Evolutionary conservation across 1,140 invertebrate genomes (phyloP).

Genomic region (Apocrypta bakeri): DNA sequence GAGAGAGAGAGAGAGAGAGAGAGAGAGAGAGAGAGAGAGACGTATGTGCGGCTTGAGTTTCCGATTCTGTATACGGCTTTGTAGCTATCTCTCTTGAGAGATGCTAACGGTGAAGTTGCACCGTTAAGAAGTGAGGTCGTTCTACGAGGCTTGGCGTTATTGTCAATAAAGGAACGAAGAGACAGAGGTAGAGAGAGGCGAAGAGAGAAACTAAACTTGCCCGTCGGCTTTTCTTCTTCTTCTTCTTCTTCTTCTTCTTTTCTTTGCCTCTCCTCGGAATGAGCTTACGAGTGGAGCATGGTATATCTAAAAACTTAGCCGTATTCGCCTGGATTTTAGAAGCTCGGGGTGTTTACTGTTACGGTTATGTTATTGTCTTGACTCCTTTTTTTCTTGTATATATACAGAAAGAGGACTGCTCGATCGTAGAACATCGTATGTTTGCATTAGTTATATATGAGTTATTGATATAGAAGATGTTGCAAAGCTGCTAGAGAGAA

Average conservation of each 20-base stretch:
- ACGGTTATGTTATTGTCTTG: neutral
- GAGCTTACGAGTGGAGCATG: conserved; percentile 5
- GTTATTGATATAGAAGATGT: no score
- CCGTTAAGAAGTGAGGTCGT: conserved; percentile 47
- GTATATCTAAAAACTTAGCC: neutral
- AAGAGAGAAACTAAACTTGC: conserved; percentile 38
- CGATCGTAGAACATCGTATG: no score
- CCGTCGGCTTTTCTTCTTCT: neutral
- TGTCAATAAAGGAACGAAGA: conserved; percentile 52
- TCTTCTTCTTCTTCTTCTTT: neutral
- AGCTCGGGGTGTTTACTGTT: neutral
- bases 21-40: neutral
- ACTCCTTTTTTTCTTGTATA: neutral
- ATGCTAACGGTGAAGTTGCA: conserved; percentile 31
- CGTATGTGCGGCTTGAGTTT: conserved; percentile 29
- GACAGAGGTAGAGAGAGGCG: no score
- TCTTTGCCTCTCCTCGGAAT: neutral
- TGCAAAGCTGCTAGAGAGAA: no score
- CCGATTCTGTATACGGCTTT: conserved; percentile 30
- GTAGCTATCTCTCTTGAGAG: neutral
- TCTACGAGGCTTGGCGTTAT: conserved; percentile 9
- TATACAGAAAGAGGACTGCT: no score
- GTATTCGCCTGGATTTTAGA: neutral
- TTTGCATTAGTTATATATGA: no score
- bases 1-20: neutral